Evolutionary conservation across 2,113 vertebrate genomes (phyloP), one percentile per base, ranked within the genome.

Genomic region (Osmerus mordax): DNA sequence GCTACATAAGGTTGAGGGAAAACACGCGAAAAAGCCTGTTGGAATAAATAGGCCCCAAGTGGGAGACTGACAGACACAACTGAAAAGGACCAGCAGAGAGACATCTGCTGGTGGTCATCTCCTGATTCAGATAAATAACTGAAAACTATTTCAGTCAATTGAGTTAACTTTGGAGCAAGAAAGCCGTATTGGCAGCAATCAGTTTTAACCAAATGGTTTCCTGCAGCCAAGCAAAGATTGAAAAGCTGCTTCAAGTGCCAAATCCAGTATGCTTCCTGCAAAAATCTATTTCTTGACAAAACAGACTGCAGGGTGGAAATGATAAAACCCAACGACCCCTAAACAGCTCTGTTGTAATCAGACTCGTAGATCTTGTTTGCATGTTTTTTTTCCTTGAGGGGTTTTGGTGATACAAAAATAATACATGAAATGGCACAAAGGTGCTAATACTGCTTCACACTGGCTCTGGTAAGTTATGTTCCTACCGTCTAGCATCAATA

Each of bases 1-100:
- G 83, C 77, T 79, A 71, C 75, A 47, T 85, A 83, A 84, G 85
- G 83, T 83, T 84, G 71, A 71, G 68, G 19, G 81, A 65, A 77
- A 87, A 88, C 83, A 88, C 85, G 84, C 82, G 84, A 87, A 83
- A 74, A 78, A 80, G 82, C 75, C 80, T 78, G 78, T 60, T 12
- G 86, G 86, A 85, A 87, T 87, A 82, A 85, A 84, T 83, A 86
- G 85, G 81, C 83, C 85, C 84, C 79, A 85, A 85, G 87, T 86
- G 86, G 83, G 84, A 76, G 81, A 83, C 79, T 83, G 84, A 76
- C 71, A 71, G 81, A 72, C 83, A 74, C 76, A 80, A 84, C 85
- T 87, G 84, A 83, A 89, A 84, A 87, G 86, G 82, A 87, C 78
- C 70, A 87, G 85, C 83, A 80, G 76, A 72, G 75, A 86, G 84